phyloP scores from a whole-genome alignment of 1,140 invertebrate genomes.

The Panulirus ornatus region DNA sequence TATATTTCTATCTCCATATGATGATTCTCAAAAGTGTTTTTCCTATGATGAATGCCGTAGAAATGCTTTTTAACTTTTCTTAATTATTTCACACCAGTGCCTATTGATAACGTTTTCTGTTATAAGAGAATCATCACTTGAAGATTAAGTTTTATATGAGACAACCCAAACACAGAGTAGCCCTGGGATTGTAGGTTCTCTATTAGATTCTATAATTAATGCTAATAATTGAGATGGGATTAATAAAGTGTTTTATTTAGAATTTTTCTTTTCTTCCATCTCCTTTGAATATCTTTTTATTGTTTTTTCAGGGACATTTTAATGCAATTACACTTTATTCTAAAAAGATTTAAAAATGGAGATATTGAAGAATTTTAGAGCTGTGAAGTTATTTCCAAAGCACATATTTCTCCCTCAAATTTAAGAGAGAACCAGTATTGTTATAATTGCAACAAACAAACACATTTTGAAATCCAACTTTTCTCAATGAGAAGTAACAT shows the following conservation, averaged over 20 bases:
- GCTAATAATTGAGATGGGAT: conserved; percentile 67
- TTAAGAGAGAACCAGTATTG: no score
- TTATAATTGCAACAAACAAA: no score
- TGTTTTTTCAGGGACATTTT: no score
- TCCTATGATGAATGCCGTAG: conserved; percentile 1
- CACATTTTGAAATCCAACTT: no score
- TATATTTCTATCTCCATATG: conserved; percentile 55
- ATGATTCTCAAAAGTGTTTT: conserved; percentile 27
- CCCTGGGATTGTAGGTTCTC: conserved; percentile 70
- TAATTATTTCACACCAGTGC: conserved; percentile 61
- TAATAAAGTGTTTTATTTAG: conserved; percentile 74
- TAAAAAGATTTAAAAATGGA: no score
- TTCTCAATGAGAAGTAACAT: no score
- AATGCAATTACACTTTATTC: no score
- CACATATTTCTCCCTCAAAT: no score
- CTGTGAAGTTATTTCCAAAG: no score
- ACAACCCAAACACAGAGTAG: conserved; percentile 64
- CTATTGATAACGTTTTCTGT: conserved; percentile 52
- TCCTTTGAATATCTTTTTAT: background rate
- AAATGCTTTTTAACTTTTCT: conserved; percentile 61
- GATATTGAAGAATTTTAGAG: no score
- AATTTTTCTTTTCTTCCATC: conserved; percentile 16
- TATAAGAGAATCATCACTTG: conserved; percentile 49
- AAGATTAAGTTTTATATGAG: conserved; percentile 68
- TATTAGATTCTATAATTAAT: conserved; percentile 73